These are phyloP conservation scores for Lerema accius DNA, from an alignment of 1,140 invertebrate species.

Conservation along the genomic window DNA sequence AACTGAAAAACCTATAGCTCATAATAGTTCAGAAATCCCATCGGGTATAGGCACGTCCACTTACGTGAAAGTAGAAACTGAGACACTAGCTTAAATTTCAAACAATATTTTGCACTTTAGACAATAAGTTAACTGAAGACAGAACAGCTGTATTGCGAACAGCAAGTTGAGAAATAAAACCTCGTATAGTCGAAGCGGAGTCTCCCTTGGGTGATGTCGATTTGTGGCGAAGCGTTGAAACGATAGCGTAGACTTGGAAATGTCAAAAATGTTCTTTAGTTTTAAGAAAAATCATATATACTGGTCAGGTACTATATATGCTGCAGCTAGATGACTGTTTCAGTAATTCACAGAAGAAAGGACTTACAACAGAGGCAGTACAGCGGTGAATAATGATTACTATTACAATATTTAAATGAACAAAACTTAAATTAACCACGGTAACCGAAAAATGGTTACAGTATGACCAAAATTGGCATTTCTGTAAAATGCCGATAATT, in stretches of 20 bases:
- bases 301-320: no score
- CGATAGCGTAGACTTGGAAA: background rate
- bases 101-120: slow-evolving; percentile 7
- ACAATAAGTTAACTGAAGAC: slow-evolving; percentile 1
- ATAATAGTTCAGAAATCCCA: background rate
- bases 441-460: no score
- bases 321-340: no score
- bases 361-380: no score
- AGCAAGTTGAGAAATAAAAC: slow-evolving; percentile 23
- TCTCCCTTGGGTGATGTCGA: slow-evolving; percentile 23
- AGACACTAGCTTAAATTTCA: background rate
- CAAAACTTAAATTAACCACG: no score
- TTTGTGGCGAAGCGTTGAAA: slow-evolving; percentile 11
- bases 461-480: no score
- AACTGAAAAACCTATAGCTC: no score
- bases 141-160: slow-evolving; percentile 11
- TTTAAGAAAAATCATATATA: background rate
- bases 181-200: slow-evolving; percentile 7
- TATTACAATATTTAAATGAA: no score
- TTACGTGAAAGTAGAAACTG: background rate
- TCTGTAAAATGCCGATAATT: no score
- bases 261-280: background rate
- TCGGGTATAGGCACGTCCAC: background rate
- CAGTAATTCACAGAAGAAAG: no score
- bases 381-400: no score